These are phyloP conservation scores for Vidua chalybeata DNA, from an alignment of 2,113 vertebrate genomes.

Conservation along the genomic window DNA sequence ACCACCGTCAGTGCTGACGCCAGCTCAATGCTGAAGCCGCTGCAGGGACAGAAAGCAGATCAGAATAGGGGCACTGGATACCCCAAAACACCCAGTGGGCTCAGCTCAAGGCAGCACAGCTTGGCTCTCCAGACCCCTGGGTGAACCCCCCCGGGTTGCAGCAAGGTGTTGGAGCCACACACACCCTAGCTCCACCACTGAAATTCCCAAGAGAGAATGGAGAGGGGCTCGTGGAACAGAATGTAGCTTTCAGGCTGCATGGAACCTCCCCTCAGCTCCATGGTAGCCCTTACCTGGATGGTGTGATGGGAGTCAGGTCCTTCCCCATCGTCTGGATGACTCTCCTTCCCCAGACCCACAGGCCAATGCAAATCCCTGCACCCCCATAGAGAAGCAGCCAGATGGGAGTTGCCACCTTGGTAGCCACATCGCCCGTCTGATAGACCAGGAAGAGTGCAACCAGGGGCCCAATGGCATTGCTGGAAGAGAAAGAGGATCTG, in stretches of 20 bases:
- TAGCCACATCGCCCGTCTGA: slow-evolving; percentile 74
- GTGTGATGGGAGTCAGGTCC: slow-evolving; percentile 95
- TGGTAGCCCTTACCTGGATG: slow-evolving; percentile 82
- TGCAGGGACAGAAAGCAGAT: slow-evolving; percentile 5
- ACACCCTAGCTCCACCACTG: accelerated
- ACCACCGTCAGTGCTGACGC: slow-evolving; percentile 93
- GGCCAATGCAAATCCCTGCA: slow-evolving; percentile 87
- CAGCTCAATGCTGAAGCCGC: slow-evolving; percentile 96
- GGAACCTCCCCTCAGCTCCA: neutral
- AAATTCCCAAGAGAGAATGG: accelerated
- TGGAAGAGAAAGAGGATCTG: slow-evolving; percentile 47
- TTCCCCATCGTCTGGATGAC: slow-evolving; percentile 98
- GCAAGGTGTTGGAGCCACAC: neutral
- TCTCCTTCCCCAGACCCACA: slow-evolving; percentile 97
- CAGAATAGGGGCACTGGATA: accelerated
- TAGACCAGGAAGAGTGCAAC: slow-evolving; percentile 92
- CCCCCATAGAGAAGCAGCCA: slow-evolving; percentile 94
- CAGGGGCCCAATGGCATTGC: slow-evolving; percentile 95
- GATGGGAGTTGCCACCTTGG: slow-evolving; percentile 83
- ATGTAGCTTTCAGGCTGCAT: neutral
- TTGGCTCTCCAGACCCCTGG: neutral
- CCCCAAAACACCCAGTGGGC: neutral
- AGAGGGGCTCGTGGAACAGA: neutral
- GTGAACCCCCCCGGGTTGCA: too few relatives aligned
- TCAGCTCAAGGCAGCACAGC: neutral